Conservation (phyloP, 2,888 invertebrate genomes). For the Steinernema scapterisci region DNA sequence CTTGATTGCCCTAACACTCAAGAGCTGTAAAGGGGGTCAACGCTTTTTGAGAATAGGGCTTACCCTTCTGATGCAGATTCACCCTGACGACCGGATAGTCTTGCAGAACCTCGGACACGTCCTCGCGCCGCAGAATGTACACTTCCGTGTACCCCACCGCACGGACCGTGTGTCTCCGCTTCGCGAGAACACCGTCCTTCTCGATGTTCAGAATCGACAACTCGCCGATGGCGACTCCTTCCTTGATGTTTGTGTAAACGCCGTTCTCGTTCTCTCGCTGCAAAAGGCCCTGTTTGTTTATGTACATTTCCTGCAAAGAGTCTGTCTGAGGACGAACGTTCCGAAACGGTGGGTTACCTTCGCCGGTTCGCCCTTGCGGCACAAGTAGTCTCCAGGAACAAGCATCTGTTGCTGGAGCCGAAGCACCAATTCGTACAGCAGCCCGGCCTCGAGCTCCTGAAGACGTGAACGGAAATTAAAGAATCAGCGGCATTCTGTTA, state of each 20-base stretch:
- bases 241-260: constrained; percentile 39
- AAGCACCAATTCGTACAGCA: constrained; percentile 60
- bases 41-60: not conserved
- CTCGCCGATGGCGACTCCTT: constrained; percentile 60
- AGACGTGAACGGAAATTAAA: not conserved
- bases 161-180: constrained; percentile 38
- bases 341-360: constrained; percentile 3
- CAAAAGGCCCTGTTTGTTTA: constrained; percentile 55
- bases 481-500: not conserved
- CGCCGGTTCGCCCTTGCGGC: constrained; percentile 34
- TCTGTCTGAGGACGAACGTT: not conserved
- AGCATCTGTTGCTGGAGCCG: constrained; percentile 60
- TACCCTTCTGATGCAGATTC: too few species aligned
- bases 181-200: constrained; percentile 21
- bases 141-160: constrained; percentile 63
- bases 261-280: constrained; percentile 47
- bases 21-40: not conserved
- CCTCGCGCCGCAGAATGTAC: constrained; percentile 60
- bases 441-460: constrained; percentile 53
- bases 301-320: constrained; percentile 57
- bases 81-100: constrained; percentile 46
- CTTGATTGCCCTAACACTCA: too few species aligned
- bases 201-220: constrained; percentile 51
- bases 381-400: constrained; percentile 60
- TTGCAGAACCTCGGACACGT: constrained; percentile 46